Conservation (phyloP, 2,797 vertebrate species). For the Argya squamiceps region DNA sequence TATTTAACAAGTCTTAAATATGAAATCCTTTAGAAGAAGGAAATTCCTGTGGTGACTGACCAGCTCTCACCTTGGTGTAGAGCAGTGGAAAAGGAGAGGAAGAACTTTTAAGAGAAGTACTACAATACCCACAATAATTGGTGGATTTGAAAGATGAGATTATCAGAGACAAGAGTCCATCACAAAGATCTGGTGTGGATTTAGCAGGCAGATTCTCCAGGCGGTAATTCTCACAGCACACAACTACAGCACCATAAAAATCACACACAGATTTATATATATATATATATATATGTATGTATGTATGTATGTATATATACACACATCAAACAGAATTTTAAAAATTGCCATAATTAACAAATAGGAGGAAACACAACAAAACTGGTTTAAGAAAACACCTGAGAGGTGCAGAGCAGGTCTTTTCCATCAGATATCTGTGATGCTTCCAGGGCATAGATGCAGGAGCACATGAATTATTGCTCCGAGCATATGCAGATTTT, state of each 20-base stretch:
- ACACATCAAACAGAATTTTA: rapidly evolving
- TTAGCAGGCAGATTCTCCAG: neutral
- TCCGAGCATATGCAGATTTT: constrained; percentile 3
- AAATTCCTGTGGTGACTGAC: neutral
- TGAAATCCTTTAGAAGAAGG: neutral
- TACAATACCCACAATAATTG: neutral
- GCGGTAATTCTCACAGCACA: neutral
- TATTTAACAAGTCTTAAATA: neutral
- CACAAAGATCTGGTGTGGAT: neutral
- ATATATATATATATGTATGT: rapidly evolving
- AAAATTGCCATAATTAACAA: neutral
- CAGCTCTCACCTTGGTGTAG: neutral
- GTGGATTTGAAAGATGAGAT: neutral
- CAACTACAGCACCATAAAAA: neutral
- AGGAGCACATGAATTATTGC: neutral
- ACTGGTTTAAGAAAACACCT: neutral
- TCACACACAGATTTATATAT: neutral
- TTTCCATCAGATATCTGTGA: neutral
- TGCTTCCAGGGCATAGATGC: neutral
- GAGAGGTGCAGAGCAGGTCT: neutral
- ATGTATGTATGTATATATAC: rapidly evolving
- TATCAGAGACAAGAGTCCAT: neutral
- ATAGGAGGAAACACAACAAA: neutral
- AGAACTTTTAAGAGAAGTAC: neutral
- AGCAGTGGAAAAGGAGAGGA: neutral